Conservation (phyloP, 2,797 vertebrate genomes). For the Scolopax rusticola region DNA sequence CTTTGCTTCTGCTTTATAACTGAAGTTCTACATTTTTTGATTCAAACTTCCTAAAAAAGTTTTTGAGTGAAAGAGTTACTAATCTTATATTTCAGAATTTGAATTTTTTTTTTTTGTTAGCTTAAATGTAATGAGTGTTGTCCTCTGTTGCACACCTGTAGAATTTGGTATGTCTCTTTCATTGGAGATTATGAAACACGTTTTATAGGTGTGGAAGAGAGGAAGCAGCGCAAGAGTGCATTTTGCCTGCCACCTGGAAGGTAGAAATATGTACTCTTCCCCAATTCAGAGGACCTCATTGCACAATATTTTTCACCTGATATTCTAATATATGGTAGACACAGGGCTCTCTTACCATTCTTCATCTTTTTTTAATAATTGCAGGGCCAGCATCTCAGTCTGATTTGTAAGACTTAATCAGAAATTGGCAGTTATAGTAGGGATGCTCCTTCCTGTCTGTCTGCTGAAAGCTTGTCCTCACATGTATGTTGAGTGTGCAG, state of each 20-base stretch:
- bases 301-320: background rate
- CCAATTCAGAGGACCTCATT: background rate
- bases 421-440: background rate
- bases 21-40: background rate
- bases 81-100: background rate
- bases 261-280: background rate
- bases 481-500: rapidly evolving
- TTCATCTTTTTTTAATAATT: background rate
- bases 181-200: background rate
- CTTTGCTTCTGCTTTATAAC: background rate
- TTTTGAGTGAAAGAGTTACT: background rate
- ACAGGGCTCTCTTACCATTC: background rate
- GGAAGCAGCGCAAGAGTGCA: background rate
- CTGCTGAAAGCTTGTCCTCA: background rate
- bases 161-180: background rate
- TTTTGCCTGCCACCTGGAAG: background rate
- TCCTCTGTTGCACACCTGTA: background rate
- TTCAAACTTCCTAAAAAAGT: background rate
- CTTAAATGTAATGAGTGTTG: background rate
- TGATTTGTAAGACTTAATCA: background rate
- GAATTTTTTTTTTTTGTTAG: background rate
- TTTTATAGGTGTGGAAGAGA: background rate
- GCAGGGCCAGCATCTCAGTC: background rate
- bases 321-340: background rate
- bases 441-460: background rate